These are phyloP conservation scores for Callochromis pleurospilus DNA, from an alignment of 2,113 vertebrate species.

Conservation along the genomic window DNA sequence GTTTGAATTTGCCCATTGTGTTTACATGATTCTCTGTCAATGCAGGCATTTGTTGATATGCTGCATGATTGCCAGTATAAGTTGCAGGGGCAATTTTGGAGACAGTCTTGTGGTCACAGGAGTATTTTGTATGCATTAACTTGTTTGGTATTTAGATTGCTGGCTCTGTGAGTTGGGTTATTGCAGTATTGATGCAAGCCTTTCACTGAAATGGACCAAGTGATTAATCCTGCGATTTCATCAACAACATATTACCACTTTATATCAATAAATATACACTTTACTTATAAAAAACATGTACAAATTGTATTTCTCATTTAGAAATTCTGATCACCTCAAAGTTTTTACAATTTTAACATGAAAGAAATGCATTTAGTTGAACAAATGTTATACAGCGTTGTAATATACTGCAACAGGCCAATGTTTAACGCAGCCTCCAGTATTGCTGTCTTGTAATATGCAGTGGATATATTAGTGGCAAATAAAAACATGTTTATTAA, in stretches of 20 bases:
- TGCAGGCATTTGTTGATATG: background rate
- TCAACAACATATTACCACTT: background rate
- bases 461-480: background rate
- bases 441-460: background rate
- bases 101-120: background rate
- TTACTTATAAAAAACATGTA: background rate
- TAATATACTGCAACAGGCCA: background rate
- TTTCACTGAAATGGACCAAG: background rate
- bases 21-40: background rate
- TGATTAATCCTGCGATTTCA: background rate
- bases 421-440: background rate
- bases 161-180: background rate
- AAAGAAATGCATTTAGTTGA: background rate
- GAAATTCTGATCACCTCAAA: background rate
- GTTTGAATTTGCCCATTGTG: conserved; percentile 41
- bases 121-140: background rate
- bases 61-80: background rate
- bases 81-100: background rate
- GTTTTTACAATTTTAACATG: background rate
- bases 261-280: background rate
- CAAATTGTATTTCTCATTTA: background rate
- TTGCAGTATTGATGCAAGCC: background rate
- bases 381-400: background rate
- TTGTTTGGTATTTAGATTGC: background rate
- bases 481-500: background rate